Evolutionary conservation across 1,140 invertebrate genomes (phyloP).

Genomic region (Cylas formicarius): DNA sequence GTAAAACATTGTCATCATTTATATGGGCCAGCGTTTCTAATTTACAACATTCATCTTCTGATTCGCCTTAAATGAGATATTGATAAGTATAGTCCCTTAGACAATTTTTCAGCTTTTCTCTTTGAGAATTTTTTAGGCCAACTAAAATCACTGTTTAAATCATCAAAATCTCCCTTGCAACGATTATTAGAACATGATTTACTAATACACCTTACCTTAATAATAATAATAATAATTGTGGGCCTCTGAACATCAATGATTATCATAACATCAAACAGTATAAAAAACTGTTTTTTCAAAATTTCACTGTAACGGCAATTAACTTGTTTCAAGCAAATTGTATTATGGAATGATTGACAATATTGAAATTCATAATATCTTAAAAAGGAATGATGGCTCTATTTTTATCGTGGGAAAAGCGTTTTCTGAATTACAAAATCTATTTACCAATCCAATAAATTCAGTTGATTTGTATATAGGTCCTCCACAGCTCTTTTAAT

Average conservation of each 20-base stretch:
- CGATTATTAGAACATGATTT: no score
- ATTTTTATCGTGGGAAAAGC: no score
- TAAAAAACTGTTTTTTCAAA: background rate
- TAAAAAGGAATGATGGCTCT: no score
- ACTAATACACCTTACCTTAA: no score
- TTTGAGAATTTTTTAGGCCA: constrained; percentile 18
- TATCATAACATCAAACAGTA: background rate
- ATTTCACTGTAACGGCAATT: background rate
- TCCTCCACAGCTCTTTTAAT: no score
- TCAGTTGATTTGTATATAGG: no score
- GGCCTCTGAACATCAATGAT: background rate
- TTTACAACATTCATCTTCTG: constrained; percentile 13
- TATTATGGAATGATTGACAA: background rate
- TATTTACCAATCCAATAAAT: no score
- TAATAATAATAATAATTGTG: constrained; percentile 3
- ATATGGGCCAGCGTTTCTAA: constrained; percentile 7
- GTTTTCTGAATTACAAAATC: no score
- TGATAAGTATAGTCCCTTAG: constrained; percentile 7
- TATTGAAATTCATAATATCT: constrained; percentile 5
- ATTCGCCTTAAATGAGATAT: constrained; percentile 8
- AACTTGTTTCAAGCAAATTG: background rate
- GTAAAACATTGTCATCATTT: no score
- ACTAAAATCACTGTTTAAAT: constrained; percentile 11
- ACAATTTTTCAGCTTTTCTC: constrained; percentile 13
- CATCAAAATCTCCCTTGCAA: constrained; percentile 8